phyloP scores from a whole-genome alignment of 2,888 invertebrate genomes.

The Drosophila niveifrons region DNA sequence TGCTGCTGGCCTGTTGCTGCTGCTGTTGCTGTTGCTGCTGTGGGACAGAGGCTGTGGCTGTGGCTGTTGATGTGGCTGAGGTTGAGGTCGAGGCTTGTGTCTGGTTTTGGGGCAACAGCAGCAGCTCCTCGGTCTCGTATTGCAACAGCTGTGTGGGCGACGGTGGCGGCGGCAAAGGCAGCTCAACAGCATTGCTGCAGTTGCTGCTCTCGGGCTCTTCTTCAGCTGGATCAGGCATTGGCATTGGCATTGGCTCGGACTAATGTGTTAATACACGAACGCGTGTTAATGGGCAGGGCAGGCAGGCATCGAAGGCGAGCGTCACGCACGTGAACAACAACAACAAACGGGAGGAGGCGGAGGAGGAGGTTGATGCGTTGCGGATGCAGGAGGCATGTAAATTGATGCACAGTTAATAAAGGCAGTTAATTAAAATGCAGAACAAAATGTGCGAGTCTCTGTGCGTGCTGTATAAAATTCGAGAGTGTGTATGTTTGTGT shows the following conservation, averaged over 20 bases:
- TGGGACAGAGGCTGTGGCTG: constrained; percentile 4
- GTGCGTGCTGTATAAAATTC: background rate
- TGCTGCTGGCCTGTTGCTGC: constrained; percentile 49
- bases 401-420: constrained; percentile 62
- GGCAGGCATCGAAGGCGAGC: constrained; percentile 1
- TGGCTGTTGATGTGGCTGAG: constrained; percentile 37
- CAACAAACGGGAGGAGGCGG: constrained; percentile 4
- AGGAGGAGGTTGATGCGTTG: background rate
- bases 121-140: constrained; percentile 69
- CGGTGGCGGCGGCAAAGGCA: constrained; percentile 84
- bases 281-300: constrained; percentile 49
- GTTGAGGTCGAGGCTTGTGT: constrained; percentile 21
- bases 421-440: constrained; percentile 73
- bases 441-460: constrained; percentile 18
- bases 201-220: constrained; percentile 23
- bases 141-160: constrained; percentile 84
- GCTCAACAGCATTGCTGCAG: constrained; percentile 66
- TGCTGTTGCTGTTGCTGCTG: constrained; percentile 48
- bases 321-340: constrained; percentile 26
- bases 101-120: constrained; percentile 38
- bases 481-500: constrained; percentile 19
- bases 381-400: constrained; percentile 32
- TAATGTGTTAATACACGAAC: constrained; percentile 72
- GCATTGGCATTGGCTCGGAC: constrained; percentile 58
- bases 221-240: constrained; percentile 44